These are phyloP conservation scores for Drosophila grimshawi DNA, from an alignment of 1,140 invertebrate genomes.

Conservation along the genomic window DNA sequence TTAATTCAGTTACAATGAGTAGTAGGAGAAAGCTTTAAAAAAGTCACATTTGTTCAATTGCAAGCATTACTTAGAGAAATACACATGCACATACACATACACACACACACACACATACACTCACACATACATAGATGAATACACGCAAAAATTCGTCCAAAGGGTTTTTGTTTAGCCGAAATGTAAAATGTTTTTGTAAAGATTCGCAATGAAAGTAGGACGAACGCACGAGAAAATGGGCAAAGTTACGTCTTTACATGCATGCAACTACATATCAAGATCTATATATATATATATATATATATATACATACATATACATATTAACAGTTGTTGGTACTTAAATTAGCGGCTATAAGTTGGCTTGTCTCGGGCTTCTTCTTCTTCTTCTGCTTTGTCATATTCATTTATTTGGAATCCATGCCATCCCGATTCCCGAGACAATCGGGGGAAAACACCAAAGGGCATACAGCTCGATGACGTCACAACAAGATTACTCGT, in stretches of 20 bases:
- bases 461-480: conserved; percentile 4
- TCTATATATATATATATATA: neutral
- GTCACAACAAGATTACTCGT: conserved; percentile 12
- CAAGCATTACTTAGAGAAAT: neutral
- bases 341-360: conserved; percentile 66
- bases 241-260: conserved; percentile 25
- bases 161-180: conserved; percentile 1
- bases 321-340: conserved; percentile 44
- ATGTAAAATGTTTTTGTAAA: conserved; percentile 11
- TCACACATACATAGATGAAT: neutral
- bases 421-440: neutral
- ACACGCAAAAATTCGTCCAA: neutral
- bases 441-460: neutral
- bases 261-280: neutral
- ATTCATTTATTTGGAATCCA: conserved; percentile 8
- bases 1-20: neutral
- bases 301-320: neutral
- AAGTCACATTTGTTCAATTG: neutral
- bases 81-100: conserved; percentile 18
- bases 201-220: conserved; percentile 5
- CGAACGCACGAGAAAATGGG: conserved; percentile 22
- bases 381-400: conserved; percentile 20
- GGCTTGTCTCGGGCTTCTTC: conserved; percentile 34
- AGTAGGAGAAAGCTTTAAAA: neutral
- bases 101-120: neutral